phyloP scores from a whole-genome alignment of 37 sponge, comb jelly and placozoan genomes.

The Spongilla lacustris region DNA sequence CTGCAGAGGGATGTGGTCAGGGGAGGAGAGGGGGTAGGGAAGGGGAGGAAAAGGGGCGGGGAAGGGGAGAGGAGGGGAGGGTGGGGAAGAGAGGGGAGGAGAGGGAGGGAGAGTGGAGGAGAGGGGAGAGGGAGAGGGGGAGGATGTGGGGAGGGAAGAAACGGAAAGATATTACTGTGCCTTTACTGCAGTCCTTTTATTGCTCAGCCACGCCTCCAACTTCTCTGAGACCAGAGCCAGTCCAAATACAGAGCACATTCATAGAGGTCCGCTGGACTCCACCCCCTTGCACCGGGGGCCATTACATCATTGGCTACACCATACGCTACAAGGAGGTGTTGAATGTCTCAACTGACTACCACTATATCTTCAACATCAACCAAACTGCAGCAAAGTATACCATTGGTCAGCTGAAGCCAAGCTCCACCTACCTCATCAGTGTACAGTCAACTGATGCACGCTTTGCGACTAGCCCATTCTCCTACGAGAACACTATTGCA shows the following conservation, averaged over 20 bases:
- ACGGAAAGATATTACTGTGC: too few relatives aligned
- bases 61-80: neutral
- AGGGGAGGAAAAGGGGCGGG: neutral
- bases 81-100: neutral
- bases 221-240: neutral
- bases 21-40: neutral
- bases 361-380: conserved; percentile 2
- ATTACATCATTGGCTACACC: neutral
- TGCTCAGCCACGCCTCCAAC: conserved; percentile 15
- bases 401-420: conserved; percentile 2
- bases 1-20: neutral
- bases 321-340: neutral
- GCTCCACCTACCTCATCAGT: neutral
- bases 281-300: conserved; percentile 29
- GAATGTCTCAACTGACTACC: neutral
- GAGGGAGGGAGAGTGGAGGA: neutral
- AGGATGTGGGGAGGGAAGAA: neutral
- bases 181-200: too few relatives aligned
- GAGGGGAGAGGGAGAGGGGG: neutral
- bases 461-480: conserved; percentile 7
- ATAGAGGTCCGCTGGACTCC: conserved; percentile 18
- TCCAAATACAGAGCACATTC: neutral
- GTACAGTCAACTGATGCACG: conserved; percentile 19
- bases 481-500: neutral
- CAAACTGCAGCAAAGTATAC: conserved; percentile 1